phyloP scores from a whole-genome alignment of 2,888 invertebrate species.

The Galerucella calmariensis region DNA sequence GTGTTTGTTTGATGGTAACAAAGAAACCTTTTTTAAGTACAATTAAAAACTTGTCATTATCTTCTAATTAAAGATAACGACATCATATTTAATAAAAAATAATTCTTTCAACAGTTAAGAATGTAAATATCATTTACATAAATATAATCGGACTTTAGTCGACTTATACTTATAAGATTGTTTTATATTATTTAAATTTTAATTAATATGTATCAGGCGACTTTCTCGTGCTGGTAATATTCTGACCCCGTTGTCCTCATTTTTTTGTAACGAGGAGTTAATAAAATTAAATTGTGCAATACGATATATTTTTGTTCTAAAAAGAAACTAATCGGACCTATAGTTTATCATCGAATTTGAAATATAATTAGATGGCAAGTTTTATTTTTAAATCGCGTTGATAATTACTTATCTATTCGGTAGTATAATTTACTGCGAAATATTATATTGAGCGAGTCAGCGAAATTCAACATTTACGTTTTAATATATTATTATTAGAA shows the following conservation, averaged over 20 bases:
- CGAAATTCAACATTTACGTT: too few species aligned
- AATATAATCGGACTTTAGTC: conserved; percentile 9
- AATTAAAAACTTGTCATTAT: not conserved
- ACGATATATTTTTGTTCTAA: not conserved
- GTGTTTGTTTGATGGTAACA: too few species aligned
- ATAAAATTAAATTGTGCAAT: conserved; percentile 10
- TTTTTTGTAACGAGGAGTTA: not conserved
- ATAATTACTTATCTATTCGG: not conserved
- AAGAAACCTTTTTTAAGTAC: too few species aligned
- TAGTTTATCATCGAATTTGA: not conserved
- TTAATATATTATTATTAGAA: too few species aligned
- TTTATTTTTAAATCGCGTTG: not conserved
- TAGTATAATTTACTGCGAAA: not conserved
- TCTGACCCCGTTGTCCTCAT: conserved; percentile 8
- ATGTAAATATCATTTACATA: not conserved
- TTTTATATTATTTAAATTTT: not conserved
- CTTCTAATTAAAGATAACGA: not conserved
- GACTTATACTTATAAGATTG: not conserved
- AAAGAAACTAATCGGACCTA: not conserved
- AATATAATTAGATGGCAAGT: not conserved
- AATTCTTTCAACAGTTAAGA: not conserved
- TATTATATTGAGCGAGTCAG: not conserved
- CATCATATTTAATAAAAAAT: not conserved
- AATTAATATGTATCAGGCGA: conserved; percentile 1
- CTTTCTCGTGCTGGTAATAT: conserved; percentile 20